Evolutionary conservation across 2,113 vertebrate species (phyloP).

Genomic region (Macrotus californicus): DNA sequence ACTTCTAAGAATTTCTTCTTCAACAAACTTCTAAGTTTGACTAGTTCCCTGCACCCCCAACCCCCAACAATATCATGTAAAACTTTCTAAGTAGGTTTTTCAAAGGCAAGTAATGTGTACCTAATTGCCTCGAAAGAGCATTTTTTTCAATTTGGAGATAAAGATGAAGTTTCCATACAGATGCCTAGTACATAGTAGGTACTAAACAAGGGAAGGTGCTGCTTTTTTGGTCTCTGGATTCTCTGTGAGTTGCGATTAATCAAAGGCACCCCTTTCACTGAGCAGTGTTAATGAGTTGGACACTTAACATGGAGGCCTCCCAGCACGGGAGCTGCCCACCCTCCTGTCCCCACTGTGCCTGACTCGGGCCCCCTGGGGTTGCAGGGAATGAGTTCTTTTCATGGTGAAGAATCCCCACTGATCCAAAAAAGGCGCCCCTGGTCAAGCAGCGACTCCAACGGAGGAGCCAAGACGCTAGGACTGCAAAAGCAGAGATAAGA

Average conservation of each 20-base stretch:
- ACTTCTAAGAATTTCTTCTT: neutral
- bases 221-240: neutral
- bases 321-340: neutral
- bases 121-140: neutral
- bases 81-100: neutral
- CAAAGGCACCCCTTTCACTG: slow-evolving; percentile 26
- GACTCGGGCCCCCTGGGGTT: neutral
- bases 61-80: neutral
- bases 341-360: neutral
- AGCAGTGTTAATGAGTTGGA: slow-evolving; percentile 48
- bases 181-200: neutral
- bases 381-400: slow-evolving; percentile 18
- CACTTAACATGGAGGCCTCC: slow-evolving; percentile 36
- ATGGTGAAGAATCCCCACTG: neutral
- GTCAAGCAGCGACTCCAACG: neutral
- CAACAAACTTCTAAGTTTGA: neutral
- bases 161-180: neutral
- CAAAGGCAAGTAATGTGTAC: neutral
- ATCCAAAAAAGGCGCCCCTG: neutral
- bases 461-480: neutral
- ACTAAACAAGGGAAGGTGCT: neutral
- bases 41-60: neutral
- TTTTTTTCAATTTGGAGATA: neutral
- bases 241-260: slow-evolving; percentile 40
- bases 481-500: slow-evolving; percentile 17